phyloP scores from a whole-genome alignment of 1,140 invertebrate species.

The Saxidomus purpurata region DNA sequence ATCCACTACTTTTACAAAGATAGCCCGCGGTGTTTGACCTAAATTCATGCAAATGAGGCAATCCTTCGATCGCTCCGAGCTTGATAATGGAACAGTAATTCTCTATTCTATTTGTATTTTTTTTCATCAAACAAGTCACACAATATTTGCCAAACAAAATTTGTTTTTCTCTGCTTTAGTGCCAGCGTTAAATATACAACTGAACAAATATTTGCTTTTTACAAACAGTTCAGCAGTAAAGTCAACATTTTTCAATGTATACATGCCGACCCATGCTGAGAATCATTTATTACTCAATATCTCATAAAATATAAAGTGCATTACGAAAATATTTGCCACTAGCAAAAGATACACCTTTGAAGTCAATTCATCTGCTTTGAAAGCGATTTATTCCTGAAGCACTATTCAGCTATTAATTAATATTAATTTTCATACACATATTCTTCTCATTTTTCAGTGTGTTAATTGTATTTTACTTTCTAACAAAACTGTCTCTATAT shows the following conservation, averaged over 20 bases:
- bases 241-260: constrained; percentile 18
- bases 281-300: constrained; percentile 12
- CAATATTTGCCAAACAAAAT: constrained; percentile 14
- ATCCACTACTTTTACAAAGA: constrained; percentile 1
- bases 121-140: not conserved
- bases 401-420: not conserved
- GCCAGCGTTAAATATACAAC: not conserved
- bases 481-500: too few relatives aligned
- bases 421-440: not conserved
- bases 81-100: not conserved
- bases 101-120: not conserved
- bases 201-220: constrained; percentile 1
- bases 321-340: constrained; percentile 13
- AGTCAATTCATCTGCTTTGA: not conserved
- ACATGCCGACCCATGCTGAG: not conserved
- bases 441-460: too few relatives aligned
- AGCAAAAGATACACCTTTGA: not conserved
- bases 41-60: constrained; percentile 44
- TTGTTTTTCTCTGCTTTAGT: not conserved
- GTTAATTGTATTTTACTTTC: too few relatives aligned
- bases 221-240: not conserved
- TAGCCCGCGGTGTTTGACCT: constrained; percentile 21
- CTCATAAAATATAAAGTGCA: not conserved
- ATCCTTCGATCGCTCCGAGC: constrained; percentile 7
- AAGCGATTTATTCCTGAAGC: not conserved